A percentile compares a stretch with the other conserved stretches of the same genome.
phyloP scores from a whole-genome alignment of 2,113 vertebrate genomes.

The Nannobrachium achirus region DNA sequence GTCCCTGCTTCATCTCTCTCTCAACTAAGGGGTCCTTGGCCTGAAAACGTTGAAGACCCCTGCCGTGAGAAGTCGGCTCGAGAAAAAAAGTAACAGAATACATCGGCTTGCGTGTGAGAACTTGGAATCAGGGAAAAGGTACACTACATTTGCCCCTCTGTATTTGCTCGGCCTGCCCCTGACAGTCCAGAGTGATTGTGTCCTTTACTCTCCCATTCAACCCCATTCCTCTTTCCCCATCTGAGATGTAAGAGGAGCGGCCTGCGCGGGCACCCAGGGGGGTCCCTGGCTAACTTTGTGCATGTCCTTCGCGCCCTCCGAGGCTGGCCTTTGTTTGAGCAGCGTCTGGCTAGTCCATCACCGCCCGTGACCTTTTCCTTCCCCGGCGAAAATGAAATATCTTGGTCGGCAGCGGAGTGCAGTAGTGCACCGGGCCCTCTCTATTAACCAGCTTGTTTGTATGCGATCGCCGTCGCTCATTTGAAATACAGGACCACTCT shows the following conservation, averaged over 20 bases:
- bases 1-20: too few relatives aligned
- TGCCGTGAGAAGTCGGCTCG: too few relatives aligned
- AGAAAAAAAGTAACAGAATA: neutral
- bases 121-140: too few relatives aligned
- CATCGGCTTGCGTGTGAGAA: slow-evolving; percentile 13
- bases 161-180: slow-evolving; percentile 32
- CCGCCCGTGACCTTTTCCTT: slow-evolving; percentile 67
- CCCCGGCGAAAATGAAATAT: neutral
- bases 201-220: slow-evolving; percentile 33
- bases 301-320: slow-evolving; percentile 44
- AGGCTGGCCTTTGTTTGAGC: slow-evolving; percentile 61
- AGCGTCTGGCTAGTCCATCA: slow-evolving; percentile 53
- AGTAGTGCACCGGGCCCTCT: slow-evolving; percentile 10
- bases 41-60: too few relatives aligned
- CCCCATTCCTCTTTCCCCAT: slow-evolving; percentile 31
- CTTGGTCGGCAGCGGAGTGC: slow-evolving; percentile 25
- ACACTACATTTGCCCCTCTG: slow-evolving; percentile 2
- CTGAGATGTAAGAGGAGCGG: slow-evolving; percentile 36
- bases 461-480: slow-evolving; percentile 32
- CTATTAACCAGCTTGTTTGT: slow-evolving; percentile 44
- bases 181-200: slow-evolving; percentile 30
- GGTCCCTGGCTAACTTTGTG: slow-evolving; percentile 50
- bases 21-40: too few relatives aligned
- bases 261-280: slow-evolving; percentile 27
- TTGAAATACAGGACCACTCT: slow-evolving; percentile 1